Base-by-base conservation (phyloP, 2,113 vertebrate genomes). In the Phasianus colchicus region DNA sequence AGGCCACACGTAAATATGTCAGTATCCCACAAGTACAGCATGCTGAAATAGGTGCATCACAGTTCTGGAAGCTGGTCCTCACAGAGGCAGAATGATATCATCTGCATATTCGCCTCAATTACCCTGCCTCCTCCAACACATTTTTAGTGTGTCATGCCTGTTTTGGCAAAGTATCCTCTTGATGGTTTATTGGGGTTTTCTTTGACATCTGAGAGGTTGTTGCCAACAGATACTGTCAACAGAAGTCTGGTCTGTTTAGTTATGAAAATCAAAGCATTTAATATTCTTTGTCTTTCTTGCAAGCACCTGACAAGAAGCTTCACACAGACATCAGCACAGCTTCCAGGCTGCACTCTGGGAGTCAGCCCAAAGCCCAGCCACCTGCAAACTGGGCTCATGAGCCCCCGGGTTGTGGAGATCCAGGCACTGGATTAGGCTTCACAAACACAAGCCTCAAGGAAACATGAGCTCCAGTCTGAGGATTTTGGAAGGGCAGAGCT, bases 41-140 rank as follows among this genome's bases (percentile, higher is more conserved):
- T 0, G 1, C 72, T 90, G 65, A 64, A 36, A 63, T 52, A 64
- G 40, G 55, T 38, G 24, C 78, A 40, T 5, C 0, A 0, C 42
- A 64, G 29, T 13, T 77, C 83, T 75, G 69, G 43, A 70, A 81
- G 61, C 11, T 1, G 52, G 40, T 89, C 27, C 34, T 21, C 3
- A 1, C 70, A 70, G 36, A 45, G 43, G 84, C 47, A 71, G 50
- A 24, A 30, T 57, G 14, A 50, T 32, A 34, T 34, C 36, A 27
- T 42, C 83, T 34, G 13, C 57, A 38, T 17, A 27, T 24, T 65
- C 67, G 48, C 50, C 15, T 72, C 43, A 76, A 69, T 48, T 60
- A 42, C 32, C 21, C 73, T 38, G 18, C n/a, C 61, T 92, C 81
- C 55, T 87, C 24, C 54, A 42, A 40, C n/a, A 6, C 4, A 11